Evolutionary conservation across 2,888 invertebrate species (phyloP), one percentile per base, ranked within the genome.

Genomic region (Metacarcinus magister): DNA sequence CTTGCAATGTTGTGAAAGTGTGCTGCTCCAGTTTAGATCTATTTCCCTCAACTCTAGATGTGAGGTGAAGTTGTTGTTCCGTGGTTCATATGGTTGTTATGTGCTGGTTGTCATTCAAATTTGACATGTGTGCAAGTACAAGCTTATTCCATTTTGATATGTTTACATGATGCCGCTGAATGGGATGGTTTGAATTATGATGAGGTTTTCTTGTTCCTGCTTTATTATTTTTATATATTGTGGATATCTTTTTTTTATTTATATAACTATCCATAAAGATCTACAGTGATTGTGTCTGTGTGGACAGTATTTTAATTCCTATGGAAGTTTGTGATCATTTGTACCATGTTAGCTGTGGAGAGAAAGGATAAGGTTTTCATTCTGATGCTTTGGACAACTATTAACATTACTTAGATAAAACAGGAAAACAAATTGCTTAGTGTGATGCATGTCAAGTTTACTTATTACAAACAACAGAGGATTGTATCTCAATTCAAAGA

Each of bases 61-160:
- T 28, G 10, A n/a, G 39, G 19, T 32, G 39, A 19, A 3, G 32
- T 39, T 87, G 39, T 39, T 87, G 39, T 87, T 87, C 87, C 3
- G 13, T 19, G 2, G 13, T 87, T 67, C 67, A 67, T 67, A 5
- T 67, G 67, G 23, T 23, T 16, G 67, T 67, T 0, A 28, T 13
- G 16, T 39, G 87, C 87, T 39, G 87, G 28, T 87, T 87, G 0
- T 67, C 5, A 39, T 87, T 39, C n/a, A 82, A 32, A 28, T 82
- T 82, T 82, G 28, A 82, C 19, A 19, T 82, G 82, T 82, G n/a
- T 82, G 28, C 82, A 82, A 28, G n/a, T 82, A 5, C 28, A 82
- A 28, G 82, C 82, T 82, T 67, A 75, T 75, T 87, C 67, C 16
- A 39, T 87, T 87, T 87, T 39, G 13, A 75, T n/a, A 82, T 87